Evolutionary conservation across 2,888 invertebrate species (phyloP), one percentile per base, ranked within the genome.

Genomic region (Peribatodes rhomboidaria): DNA sequence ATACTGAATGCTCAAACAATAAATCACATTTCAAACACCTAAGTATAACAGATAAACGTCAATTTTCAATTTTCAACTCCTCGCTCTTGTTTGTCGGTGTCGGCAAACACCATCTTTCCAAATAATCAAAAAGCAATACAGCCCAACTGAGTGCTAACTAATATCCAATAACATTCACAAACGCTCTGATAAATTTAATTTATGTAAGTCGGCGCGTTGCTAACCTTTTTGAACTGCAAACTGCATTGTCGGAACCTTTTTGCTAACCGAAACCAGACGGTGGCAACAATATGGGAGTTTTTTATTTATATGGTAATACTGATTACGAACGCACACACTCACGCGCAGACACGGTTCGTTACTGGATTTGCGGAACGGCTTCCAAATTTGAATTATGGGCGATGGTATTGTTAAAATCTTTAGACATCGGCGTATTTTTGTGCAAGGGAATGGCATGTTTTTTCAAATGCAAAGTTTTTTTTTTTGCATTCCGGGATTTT

Each of bases 361-460:
- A 91, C 82, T 82, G 77, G 77, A 90, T 89, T 90, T 90, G 85
- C 84, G 81, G 80, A 80, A 76, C 78, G 78, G 80, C 81, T 84
- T 85, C 89, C 85, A 84, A 86, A 86, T 89, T 88, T 89, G 89
- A 90, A 84, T 87, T 90, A 90, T 86, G 81, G 69, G 78, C 66
- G 61, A 65, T 68, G 63, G 62, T 71, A 68, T 76, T 77, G 75
- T 73, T 68, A 68, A 70, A 61, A 64, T 65, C 49, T 65, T 65
- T 66, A 60, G 55, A 33, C 35, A 50, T 50, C 44, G 44, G n/a
- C 16, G 10, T 37, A 27, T 57, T 37, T 47, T 35, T 37, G n/a
- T 33, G 13, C 16, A 8, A 0, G 7, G 1, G 10, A 31, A 6
- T n/a, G n/a, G 14, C 14, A 41, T 14, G 14, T 31, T 14, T 46